Conservation (phyloP, 2,888 invertebrate species). For the Bombyx huttoni region DNA sequence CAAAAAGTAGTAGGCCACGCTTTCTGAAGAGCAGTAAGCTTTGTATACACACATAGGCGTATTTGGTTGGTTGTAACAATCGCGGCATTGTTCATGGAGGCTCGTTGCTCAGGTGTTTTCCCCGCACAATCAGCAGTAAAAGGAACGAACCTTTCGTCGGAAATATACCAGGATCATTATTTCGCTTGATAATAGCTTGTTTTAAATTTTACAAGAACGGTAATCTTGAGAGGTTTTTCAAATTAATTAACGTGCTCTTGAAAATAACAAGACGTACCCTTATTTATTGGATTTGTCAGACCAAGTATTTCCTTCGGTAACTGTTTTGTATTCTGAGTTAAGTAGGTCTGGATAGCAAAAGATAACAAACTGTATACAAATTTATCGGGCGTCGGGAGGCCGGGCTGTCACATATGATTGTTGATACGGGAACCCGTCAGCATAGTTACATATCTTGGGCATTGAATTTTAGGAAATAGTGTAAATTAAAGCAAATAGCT, state of each 20-base stretch:
- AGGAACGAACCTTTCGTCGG: conserved; percentile 38
- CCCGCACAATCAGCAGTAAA: conserved; percentile 62
- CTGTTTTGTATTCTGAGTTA: background rate
- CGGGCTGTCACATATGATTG: too few relatives aligned
- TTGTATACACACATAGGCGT: conserved; percentile 1
- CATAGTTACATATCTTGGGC: too few relatives aligned
- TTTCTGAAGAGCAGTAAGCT: background rate
- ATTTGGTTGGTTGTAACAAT: conserved; percentile 12
- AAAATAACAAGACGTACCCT: conserved; percentile 4
- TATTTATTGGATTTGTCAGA: background rate
- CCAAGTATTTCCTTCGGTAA: background rate
- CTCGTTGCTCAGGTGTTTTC: conserved; percentile 47
- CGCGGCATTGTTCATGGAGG: conserved; percentile 23
- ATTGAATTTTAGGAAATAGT: too few relatives aligned
- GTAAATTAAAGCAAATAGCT: too few relatives aligned
- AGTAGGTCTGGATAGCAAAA: background rate
- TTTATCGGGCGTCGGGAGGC: too few relatives aligned
- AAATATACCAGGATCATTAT: conserved; percentile 31
- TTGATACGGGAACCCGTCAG: too few relatives aligned
- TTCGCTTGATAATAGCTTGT: conserved; percentile 26
- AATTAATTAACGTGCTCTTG: conserved; percentile 1
- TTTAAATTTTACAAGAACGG: conserved; percentile 11
- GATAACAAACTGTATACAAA: too few relatives aligned
- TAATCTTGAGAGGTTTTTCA: background rate
- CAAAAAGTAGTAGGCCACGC: background rate